A percentile compares a stretch with the other conserved stretches of the same genome.
Evolutionary conservation across 2,797 vertebrate species (phyloP).

Genomic region (Falco naumanni): DNA sequence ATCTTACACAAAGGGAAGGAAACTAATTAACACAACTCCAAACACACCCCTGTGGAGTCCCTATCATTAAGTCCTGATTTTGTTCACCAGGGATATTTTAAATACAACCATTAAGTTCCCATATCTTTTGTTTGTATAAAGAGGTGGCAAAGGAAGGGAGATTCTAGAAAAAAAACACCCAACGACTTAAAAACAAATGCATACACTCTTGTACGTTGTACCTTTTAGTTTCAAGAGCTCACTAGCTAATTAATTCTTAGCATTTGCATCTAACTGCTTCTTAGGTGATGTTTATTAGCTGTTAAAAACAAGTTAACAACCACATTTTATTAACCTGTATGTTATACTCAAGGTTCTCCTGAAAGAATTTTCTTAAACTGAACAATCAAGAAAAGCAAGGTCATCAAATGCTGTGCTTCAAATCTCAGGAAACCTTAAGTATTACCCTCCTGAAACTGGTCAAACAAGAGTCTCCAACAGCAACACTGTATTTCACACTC

Average conservation of each 20-base stretch:
- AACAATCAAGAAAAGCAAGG: background rate
- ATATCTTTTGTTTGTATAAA: background rate
- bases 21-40: background rate
- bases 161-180: background rate
- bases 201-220: background rate
- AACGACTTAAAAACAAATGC: background rate
- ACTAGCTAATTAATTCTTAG: background rate
- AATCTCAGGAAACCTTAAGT: background rate
- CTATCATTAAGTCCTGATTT: background rate
- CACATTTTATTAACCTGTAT: background rate
- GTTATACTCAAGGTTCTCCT: background rate
- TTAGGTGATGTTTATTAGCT: background rate
- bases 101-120: background rate
- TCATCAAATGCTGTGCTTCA: background rate
- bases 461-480: background rate
- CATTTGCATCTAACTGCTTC: background rate
- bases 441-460: background rate
- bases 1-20: background rate
- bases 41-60: background rate
- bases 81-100: background rate
- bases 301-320: background rate
- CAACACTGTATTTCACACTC: rapidly evolving
- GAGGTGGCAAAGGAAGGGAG: background rate
- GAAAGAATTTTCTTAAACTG: background rate
- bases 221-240: background rate